Conservation (phyloP, 2,797 vertebrate species). For the Knipowitschia caucasica region DNA sequence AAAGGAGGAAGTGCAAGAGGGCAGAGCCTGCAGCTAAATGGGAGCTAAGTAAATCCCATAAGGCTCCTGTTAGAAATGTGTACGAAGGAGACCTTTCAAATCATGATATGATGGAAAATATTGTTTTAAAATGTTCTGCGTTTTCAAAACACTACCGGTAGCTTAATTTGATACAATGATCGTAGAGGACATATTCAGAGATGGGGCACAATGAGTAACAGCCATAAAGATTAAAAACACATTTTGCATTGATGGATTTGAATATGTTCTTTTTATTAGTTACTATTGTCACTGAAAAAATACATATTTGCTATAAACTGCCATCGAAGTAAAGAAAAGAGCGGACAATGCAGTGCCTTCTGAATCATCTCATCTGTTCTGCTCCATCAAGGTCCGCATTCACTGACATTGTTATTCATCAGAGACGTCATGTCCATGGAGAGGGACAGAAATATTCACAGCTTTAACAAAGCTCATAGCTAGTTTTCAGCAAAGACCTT, state of each 20-base stretch:
- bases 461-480: not conserved
- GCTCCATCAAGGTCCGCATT: constrained; percentile 67
- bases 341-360: constrained; percentile 59
- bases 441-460: constrained; percentile 37
- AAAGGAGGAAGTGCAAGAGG: constrained; percentile 22
- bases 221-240: constrained; percentile 11
- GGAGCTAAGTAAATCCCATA: constrained; percentile 24
- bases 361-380: constrained; percentile 73
- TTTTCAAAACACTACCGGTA: no score
- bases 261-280: not conserved
- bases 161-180: no score
- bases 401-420: constrained; percentile 62
- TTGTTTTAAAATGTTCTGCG: no score
- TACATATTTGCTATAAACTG: constrained; percentile 57
- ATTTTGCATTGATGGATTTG: no score
- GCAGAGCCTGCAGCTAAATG: constrained; percentile 23
- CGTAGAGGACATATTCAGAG: no score
- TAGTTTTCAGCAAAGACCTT: constrained; percentile 4
- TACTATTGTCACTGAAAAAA: constrained; percentile 44
- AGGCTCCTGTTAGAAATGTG: constrained; percentile 8
- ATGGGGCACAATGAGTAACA: no score
- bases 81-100: constrained; percentile 4
- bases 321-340: constrained; percentile 55
- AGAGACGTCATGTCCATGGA: constrained; percentile 26
- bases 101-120: not conserved